Evolutionary conservation across 2,113 vertebrate species (phyloP), one percentile per base, ranked within the genome.

Genomic region (Gambusia affinis): DNA sequence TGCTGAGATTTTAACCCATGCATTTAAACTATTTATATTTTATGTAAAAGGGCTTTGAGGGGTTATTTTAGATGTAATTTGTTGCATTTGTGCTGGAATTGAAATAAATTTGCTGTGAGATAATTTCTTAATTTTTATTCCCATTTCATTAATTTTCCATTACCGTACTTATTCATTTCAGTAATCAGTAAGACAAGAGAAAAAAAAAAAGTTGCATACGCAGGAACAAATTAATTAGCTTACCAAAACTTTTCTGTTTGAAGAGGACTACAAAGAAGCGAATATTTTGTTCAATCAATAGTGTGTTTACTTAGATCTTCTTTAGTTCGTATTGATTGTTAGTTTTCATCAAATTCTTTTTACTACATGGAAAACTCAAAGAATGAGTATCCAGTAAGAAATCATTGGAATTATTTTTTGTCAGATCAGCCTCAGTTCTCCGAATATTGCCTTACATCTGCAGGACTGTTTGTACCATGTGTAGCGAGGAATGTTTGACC

Each of bases 401-500:
- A 39, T 44, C 29, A 4, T 61, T n/a, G 60, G n/a, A 14, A 66
- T 54, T 54, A 64, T 80, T 72, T 76, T 67, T 28, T 54, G 37
- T 60, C 5, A 60, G 31, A 47, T 44, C 35, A 75, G 35, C 62
- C 27, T 67, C 61, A 35, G 54, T 47, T 29, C 28, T 72, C 57
- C 39, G 67, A 79, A 71, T 27, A 60, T 71, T n/a, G 24, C 27
- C 11, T 27, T 24, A 11, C 30, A 1, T 24, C 70, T 71, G 73
- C 76, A 73, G 63, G 70, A 22, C 19, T 82, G 62, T 47, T 69
- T 79, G 73, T 39, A 8, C 4, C 35, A n/a, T 57, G 42, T 60
- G 39, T 83, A 67, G 44, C 19, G 76, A 29, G 70, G 57, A 70
- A 72, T 69, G 67, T 72, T 81, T 80, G 79, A 82, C 76, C 73